Percentiles rank a stretch among this genome's conserved stretches.
Conservation (phyloP, 2,113 vertebrate genomes). For the Malurus melanocephalus region DNA sequence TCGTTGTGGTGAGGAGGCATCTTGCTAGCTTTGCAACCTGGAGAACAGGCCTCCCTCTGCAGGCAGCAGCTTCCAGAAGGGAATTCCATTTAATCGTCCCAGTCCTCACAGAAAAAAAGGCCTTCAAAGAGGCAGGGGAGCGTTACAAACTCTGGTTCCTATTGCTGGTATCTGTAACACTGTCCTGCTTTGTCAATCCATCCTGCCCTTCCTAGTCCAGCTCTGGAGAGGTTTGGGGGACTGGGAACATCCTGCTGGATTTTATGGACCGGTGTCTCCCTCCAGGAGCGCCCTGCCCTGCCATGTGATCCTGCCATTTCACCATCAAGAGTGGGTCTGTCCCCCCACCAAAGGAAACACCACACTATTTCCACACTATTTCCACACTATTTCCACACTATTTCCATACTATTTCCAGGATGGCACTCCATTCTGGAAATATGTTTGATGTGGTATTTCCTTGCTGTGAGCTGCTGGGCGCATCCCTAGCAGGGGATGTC, state of each 20-base stretch:
- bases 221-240: background rate
- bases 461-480: too few species aligned
- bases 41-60: background rate
- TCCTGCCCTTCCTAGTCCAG: background rate
- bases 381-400: too few species aligned
- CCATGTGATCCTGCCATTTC: background rate
- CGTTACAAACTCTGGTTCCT: background rate
- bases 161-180: background rate
- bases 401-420: too few species aligned
- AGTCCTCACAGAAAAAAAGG: background rate
- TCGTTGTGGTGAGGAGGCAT: background rate
- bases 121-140: background rate
- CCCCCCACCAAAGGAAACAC: too few species aligned
- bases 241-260: rapidly evolving
- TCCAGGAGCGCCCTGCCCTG: background rate
- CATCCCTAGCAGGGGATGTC: too few species aligned
- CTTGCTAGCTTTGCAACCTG: background rate
- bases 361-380: too few species aligned
- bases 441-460: too few species aligned
- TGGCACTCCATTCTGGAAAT: too few species aligned
- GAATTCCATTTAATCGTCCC: background rate
- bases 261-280: background rate
- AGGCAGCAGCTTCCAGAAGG: background rate
- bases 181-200: background rate
- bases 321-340: too few species aligned